Conservation (phyloP, 2,113 vertebrate genomes). For the Pipa parva region DNA sequence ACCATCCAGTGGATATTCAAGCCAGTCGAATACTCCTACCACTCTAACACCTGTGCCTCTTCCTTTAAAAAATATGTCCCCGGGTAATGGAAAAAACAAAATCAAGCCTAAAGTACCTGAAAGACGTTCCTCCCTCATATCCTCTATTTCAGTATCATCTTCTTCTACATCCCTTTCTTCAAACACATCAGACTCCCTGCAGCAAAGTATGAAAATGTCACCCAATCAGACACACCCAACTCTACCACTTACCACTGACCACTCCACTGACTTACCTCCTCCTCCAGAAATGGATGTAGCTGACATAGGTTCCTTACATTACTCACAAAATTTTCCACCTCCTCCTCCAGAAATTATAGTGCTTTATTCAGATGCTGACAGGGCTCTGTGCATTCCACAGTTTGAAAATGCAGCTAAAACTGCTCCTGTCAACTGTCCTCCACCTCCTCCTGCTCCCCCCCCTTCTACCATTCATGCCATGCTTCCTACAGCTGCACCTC, state of each 20-base stretch:
- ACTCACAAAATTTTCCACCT: constrained; percentile 66
- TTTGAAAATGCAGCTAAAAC: constrained; percentile 49
- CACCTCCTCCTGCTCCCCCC: constrained; percentile 46
- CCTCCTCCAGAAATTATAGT: constrained; percentile 72
- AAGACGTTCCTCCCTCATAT: constrained; percentile 90
- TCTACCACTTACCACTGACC: constrained; percentile 37
- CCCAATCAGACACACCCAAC: constrained; percentile 53
- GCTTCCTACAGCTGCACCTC: constrained; percentile 53
- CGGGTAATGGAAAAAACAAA: constrained; percentile 75
- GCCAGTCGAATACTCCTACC: constrained; percentile 95
- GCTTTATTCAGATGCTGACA: constrained; percentile 53
- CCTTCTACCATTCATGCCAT: constrained; percentile 39
- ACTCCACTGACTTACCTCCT: constrained; percentile 23
- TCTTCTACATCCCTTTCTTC: constrained; percentile 95
- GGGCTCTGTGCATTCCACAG: constrained; percentile 50
- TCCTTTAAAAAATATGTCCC: constrained; percentile 71
- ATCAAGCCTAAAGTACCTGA: constrained; percentile 87
- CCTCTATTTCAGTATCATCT: constrained; percentile 83
- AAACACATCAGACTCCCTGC: constrained; percentile 81
- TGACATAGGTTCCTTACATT: constrained; percentile 53
- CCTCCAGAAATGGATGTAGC: not conserved
- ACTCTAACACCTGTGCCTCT: constrained; percentile 89
- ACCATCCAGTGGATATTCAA: constrained; percentile 93
- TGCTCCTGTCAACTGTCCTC: constrained; percentile 47
- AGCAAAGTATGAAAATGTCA: constrained; percentile 34